These are phyloP conservation scores for Ptilorrhoa leucosticta DNA, from an alignment of 2,113 vertebrate genomes.

Conservation along the genomic window DNA sequence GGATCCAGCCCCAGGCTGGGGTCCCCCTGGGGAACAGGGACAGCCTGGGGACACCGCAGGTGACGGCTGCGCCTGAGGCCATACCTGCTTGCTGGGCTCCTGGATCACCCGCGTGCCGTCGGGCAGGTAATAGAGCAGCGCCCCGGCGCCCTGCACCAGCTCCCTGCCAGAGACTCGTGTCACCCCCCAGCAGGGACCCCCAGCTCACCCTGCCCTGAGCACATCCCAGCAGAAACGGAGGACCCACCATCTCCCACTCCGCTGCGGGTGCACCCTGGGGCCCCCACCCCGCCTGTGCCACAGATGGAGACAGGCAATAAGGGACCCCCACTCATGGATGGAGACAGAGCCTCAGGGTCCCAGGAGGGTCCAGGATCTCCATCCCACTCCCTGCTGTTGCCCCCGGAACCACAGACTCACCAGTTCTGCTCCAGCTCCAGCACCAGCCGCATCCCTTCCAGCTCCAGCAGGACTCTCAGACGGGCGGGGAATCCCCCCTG, in stretches of 20 bases:
- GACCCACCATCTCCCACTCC: not conserved
- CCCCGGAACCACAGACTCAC: slow-evolving; percentile 59
- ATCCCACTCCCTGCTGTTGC: not conserved
- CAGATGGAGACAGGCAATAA: not conserved
- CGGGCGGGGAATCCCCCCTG: slow-evolving; percentile 70
- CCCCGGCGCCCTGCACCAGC: slow-evolving; percentile 71
- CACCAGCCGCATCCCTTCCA: slow-evolving; percentile 69
- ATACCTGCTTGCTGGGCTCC: slow-evolving; percentile 73
- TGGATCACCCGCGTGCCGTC: slow-evolving; percentile 74
- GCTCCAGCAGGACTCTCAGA: slow-evolving; percentile 74
- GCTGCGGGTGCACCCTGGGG: not conserved
- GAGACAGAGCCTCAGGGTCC: not conserved
- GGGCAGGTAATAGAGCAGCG: slow-evolving; percentile 83
- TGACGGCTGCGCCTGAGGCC: not conserved
- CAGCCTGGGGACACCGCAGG: rapidly evolving
- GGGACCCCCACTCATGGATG: not conserved
- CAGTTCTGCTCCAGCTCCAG: slow-evolving; percentile 85
- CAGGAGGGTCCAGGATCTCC: not conserved
- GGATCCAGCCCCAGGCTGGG: not conserved
- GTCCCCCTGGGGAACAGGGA: not conserved
- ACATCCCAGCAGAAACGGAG: rapidly evolving
- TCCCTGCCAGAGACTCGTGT: slow-evolving; percentile 53
- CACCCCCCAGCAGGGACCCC: not conserved
- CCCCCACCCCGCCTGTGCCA: not conserved
- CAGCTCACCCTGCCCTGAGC: not conserved